These are phyloP conservation scores for Hydropsyche betteni DNA, from an alignment of 2,888 invertebrate species.

Conservation along the genomic window DNA sequence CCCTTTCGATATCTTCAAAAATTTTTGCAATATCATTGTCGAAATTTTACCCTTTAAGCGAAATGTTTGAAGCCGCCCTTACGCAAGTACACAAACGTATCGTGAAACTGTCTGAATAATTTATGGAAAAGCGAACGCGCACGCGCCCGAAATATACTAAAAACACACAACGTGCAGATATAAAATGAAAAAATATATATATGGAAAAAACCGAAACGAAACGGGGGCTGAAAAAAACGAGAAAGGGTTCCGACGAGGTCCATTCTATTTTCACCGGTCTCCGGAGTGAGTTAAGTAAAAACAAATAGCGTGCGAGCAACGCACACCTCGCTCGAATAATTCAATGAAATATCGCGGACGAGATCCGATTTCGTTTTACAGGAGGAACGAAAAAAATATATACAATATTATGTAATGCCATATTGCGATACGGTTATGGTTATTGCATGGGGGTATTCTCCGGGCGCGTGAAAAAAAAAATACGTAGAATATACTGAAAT, in stretches of 20 bases:
- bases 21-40: conserved; percentile 5
- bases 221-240: not conserved
- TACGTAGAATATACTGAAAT: not conserved
- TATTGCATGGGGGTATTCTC: not conserved
- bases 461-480: not conserved
- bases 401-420: no score
- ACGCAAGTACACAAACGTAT: conserved; percentile 8
- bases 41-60: conserved; percentile 12
- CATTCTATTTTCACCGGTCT: conserved; percentile 23
- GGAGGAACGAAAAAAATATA: not conserved
- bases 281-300: conserved; percentile 30
- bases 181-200: conserved; percentile 6
- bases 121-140: not conserved
- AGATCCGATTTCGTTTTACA: conserved; percentile 22
- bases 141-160: conserved; percentile 12
- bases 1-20: conserved; percentile 8
- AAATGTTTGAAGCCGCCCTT: not conserved
- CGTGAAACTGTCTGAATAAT: conserved; percentile 19
- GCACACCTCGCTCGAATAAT: conserved; percentile 27
- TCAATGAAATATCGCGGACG: conserved; percentile 23
- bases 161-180: not conserved
- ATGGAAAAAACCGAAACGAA: not conserved
- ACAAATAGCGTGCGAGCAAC: conserved; percentile 26
- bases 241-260: conserved; percentile 14
- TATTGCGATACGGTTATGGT: conserved; percentile 20